Conservation (phyloP, 2,113 vertebrate genomes). For the Protomyctophum bolini region DNA sequence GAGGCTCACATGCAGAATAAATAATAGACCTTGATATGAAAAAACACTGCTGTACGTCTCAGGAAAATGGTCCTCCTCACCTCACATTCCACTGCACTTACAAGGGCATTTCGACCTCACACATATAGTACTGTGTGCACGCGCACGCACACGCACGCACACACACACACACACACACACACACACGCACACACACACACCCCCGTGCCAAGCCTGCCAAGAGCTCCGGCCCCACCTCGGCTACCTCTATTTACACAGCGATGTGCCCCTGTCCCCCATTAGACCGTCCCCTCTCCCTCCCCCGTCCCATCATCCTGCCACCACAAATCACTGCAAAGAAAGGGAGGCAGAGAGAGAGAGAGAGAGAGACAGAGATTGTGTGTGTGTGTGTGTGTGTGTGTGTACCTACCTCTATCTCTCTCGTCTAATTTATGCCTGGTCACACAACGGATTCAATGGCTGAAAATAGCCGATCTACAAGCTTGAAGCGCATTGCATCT, state of each 20-base stretch:
- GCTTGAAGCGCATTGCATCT: too few relatives aligned
- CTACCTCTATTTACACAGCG: constrained; percentile 56
- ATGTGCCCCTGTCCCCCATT: constrained; percentile 34
- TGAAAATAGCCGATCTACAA: too few relatives aligned
- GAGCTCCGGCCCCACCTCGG: constrained; percentile 35
- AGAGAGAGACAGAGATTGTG: constrained; percentile 16
- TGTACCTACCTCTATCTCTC: neutral
- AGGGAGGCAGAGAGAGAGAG: constrained; percentile 20
- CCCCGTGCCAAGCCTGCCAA: constrained; percentile 39
- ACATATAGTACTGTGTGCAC: neutral
- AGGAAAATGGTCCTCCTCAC: too few relatives aligned
- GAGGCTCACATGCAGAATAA: too few relatives aligned
- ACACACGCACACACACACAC: constrained; percentile 15
- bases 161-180: constrained; percentile 29
- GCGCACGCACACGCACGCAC: constrained; percentile 25
- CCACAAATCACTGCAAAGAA: constrained; percentile 62
- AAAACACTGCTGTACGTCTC: too few relatives aligned
- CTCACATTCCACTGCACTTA: too few relatives aligned
- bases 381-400: too few relatives aligned
- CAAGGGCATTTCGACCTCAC: too few relatives aligned
- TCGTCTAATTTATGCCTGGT: too few relatives aligned
- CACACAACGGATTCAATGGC: too few relatives aligned
- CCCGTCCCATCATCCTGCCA: constrained; percentile 47
- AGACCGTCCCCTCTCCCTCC: constrained; percentile 36
- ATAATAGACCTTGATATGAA: too few relatives aligned